These are phyloP conservation scores for Sisor rabdophorus DNA, from an alignment of 2,113 vertebrate genomes.

Conservation along the genomic window DNA sequence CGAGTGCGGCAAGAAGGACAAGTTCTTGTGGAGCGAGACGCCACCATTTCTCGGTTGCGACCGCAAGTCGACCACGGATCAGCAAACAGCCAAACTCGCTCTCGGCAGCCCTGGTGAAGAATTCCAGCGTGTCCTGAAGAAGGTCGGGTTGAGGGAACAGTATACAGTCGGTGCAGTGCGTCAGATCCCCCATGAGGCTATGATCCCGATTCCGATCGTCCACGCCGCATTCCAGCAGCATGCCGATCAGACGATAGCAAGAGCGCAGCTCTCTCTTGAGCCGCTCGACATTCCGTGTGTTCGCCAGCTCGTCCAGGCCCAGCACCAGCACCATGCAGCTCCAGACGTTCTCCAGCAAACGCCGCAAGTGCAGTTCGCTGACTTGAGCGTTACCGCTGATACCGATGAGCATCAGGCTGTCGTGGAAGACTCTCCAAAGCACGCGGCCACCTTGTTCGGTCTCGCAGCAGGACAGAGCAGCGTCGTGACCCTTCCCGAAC, in stretches of 20 bases:
- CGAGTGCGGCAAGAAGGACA: conserved; percentile 76
- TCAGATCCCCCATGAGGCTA: conserved; percentile 77
- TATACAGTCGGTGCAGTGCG: conserved; percentile 80
- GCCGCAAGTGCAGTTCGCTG: conserved; percentile 67
- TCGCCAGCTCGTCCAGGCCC: conserved; percentile 80
- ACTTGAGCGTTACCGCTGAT: conserved; percentile 68
- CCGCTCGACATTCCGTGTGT: conserved; percentile 80
- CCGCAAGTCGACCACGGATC: conserved; percentile 67
- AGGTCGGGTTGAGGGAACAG: conserved; percentile 64
- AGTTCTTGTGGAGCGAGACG: conserved; percentile 77
- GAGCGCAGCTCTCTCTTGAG: conserved; percentile 83
- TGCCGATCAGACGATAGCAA: conserved; percentile 81
- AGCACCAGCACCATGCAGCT: conserved; percentile 85
- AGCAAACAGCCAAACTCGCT: conserved; percentile 80
- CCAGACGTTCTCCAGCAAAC: conserved; percentile 83
- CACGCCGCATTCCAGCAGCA: conserved; percentile 68
- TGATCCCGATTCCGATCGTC: conserved; percentile 43
- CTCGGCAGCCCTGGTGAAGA: conserved; percentile 72
- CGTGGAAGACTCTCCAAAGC: conserved; percentile 82
- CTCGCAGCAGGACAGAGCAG: conserved; percentile 68
- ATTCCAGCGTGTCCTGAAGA: conserved; percentile 75
- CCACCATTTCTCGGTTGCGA: conserved; percentile 87
- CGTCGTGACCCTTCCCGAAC: conserved; percentile 82
- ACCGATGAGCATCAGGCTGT: conserved; percentile 85
- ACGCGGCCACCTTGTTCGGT: conserved; percentile 74